phyloP scores from a whole-genome alignment of 2,113 vertebrate genomes.

The Malaclemys terrapin region DNA sequence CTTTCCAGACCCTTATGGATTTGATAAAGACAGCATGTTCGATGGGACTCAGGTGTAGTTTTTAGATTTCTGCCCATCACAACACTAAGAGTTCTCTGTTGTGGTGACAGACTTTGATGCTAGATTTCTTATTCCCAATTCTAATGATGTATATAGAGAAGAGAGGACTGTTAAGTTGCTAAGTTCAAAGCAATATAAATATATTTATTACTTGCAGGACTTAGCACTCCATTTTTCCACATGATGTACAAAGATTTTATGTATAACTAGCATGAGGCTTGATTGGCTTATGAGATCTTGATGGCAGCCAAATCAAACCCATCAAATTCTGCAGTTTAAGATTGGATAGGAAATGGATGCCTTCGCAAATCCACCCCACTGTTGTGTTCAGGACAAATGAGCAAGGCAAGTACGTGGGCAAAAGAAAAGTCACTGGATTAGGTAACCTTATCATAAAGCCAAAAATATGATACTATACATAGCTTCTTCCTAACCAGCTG shows the following conservation, averaged over 20 bases:
- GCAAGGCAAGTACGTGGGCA: conserved; percentile 34
- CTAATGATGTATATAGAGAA: conserved; percentile 51
- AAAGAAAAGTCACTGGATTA: conserved; percentile 31
- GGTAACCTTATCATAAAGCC: conserved; percentile 63
- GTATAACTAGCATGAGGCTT: conserved; percentile 11
- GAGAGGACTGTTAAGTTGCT: conserved; percentile 46
- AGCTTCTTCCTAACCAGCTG: conserved; percentile 32
- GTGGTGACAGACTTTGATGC: conserved; percentile 34
- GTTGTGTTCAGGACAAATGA: background rate
- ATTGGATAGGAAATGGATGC: conserved; percentile 5
- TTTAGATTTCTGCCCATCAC: conserved; percentile 9
- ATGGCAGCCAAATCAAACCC: conserved; percentile 39
- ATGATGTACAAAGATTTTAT: conserved; percentile 35
- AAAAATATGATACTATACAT: conserved; percentile 16
- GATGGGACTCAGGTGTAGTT: background rate
- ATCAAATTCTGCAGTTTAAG: conserved; percentile 20
- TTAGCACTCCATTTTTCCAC: conserved; percentile 50
- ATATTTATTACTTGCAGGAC: conserved; percentile 41
- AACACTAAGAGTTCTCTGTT: conserved; percentile 46
- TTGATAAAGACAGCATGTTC: background rate
- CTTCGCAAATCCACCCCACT: conserved; percentile 26
- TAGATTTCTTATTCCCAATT: conserved; percentile 39
- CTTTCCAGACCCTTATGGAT: background rate
- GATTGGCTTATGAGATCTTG: conserved; percentile 25
- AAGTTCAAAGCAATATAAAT: conserved; percentile 53